Base-by-base conservation (phyloP, 2,797 vertebrate species). In the Diplodus sargus region DNA sequence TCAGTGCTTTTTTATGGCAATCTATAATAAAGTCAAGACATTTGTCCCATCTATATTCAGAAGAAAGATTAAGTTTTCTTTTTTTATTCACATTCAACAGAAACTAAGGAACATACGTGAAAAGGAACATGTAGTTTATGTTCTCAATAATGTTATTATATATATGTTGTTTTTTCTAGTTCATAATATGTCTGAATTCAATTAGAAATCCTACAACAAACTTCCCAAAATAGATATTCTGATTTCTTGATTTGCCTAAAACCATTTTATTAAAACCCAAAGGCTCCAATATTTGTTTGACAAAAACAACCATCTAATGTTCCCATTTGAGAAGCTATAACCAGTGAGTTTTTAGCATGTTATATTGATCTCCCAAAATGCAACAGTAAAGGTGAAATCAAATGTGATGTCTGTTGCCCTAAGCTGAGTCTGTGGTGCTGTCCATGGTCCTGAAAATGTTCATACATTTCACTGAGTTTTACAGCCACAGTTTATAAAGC, bases 391-490 rank as follows among this genome's bases (percentile, higher is more conserved):
- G 20, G 23, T 28, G 42, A 69, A 61, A 34, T 58, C 22, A 11
- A 39, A 30, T 3, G 28, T 30, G 28, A 28, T 20, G 3, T 39
- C 17, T 49, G 18, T 34, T 15, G 3, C 2, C 14, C 25, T 67
- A 20, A 22, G 10, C 12, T 23, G 3, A 9, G 42, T 45, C 25
- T 62, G 56, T n/a, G 63, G 14, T 23, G 66, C 48, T 71, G 57
- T 84, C 81, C 66, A 0, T 79, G 71, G 80, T 81, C 9, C 74
- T 74, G 69, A 82, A 82, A 34, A 14, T 47, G 10, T 34, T 34
- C 28, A 45, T 14, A 23, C 30, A 62, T 59, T 69, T 60, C 4
- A 25, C 12, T 47, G 13, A 52, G 22, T 60, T 78, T 16, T 6
- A 63, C 69, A 58, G 34, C 51, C n/a, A 4, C 3, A 49, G 5